A percentile compares a stretch with the other conserved stretches of the same genome.
phyloP scores from a whole-genome alignment of 2,888 invertebrate genomes.

The Mamestra brassicae region DNA sequence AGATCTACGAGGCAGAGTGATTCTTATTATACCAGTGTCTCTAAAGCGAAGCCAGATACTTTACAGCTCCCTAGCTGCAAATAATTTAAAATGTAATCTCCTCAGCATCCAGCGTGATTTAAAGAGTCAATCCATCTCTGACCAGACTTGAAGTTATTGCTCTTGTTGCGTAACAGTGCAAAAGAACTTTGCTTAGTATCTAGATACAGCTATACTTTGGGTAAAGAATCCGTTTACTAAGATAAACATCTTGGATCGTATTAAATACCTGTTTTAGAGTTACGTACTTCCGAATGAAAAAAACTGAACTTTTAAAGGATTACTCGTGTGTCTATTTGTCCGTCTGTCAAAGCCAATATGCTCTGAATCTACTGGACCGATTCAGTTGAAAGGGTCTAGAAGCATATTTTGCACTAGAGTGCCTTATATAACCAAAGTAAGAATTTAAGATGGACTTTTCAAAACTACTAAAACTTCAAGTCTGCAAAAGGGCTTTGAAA shows the following conservation, averaged over 20 bases:
- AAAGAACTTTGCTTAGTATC: not conserved
- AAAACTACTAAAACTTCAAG: too few relatives aligned
- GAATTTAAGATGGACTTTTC: too few relatives aligned
- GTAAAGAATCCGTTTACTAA: not conserved
- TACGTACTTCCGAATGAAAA: too few relatives aligned
- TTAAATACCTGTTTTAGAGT: too few relatives aligned
- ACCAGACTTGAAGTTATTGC: not conserved
- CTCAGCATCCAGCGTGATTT: conserved; percentile 16
- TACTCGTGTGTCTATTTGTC: too few relatives aligned
- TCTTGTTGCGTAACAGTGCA: not conserved
- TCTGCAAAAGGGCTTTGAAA: too few relatives aligned
- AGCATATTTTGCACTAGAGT: not conserved
- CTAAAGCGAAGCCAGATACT: not conserved
- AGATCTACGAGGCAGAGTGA: conserved; percentile 1
- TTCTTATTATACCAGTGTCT: not conserved
- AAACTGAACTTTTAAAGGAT: too few relatives aligned
- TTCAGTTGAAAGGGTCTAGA: too few relatives aligned
- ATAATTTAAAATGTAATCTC: conserved; percentile 22
- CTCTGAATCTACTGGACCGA: too few relatives aligned
- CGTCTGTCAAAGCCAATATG: too few relatives aligned
- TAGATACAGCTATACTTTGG: not conserved
- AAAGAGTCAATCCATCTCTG: conserved; percentile 14
- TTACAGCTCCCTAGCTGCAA: not conserved
- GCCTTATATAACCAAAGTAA: not conserved
- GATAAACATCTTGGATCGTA: not conserved